phyloP scores from a whole-genome alignment of 2,888 invertebrate species.

The Nemotelus nigrinus region DNA sequence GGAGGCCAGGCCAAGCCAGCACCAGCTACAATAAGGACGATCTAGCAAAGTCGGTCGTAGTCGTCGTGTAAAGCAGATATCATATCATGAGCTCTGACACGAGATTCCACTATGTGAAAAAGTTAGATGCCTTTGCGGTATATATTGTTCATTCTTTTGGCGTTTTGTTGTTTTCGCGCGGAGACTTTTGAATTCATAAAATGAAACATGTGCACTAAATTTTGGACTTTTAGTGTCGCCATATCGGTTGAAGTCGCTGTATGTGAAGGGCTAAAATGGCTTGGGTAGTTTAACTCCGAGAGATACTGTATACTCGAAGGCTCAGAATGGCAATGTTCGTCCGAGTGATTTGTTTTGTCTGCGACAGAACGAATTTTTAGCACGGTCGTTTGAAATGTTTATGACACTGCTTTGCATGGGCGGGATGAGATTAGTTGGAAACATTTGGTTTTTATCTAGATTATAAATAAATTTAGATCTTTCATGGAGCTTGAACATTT shows the following conservation, averaged over 20 bases:
- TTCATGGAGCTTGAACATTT: no score
- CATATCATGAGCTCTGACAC: background rate
- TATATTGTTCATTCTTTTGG: background rate
- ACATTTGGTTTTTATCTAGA: no score
- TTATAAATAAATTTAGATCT: no score
- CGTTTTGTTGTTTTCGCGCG: background rate
- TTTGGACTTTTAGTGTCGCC: constrained; percentile 27
- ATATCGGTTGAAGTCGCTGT: background rate
- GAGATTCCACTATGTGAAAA: background rate
- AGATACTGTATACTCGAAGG: no score
- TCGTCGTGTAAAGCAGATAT: background rate
- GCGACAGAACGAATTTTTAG: no score
- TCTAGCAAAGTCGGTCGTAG: no score
- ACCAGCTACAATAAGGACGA: background rate
- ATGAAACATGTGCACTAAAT: constrained; percentile 32
- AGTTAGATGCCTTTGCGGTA: background rate
- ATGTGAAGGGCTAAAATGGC: background rate
- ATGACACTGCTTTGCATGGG: no score
- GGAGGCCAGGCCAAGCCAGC: background rate
- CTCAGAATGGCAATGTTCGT: no score
- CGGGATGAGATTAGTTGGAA: no score
- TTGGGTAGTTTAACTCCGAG: no score
- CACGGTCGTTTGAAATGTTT: no score
- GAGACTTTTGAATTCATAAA: constrained; percentile 8
- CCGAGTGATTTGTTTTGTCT: no score